Conservation (phyloP, 2,888 invertebrate genomes). For the Pristionchus fissidentatus region DNA sequence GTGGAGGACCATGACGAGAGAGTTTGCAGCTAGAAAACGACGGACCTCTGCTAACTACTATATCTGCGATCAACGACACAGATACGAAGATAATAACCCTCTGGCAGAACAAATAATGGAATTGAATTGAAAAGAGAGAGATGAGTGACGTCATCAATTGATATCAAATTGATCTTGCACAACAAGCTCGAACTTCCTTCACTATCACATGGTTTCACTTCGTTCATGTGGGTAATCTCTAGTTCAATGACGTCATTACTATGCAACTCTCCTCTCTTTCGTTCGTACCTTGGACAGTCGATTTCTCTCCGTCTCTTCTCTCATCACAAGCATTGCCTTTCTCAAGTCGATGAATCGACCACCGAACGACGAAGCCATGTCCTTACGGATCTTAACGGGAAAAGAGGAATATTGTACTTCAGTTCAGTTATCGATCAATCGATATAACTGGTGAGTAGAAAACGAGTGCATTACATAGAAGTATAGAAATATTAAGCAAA, state of each 20-base stretch:
- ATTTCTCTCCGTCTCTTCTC: conserved; percentile 64
- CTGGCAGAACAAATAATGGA: too few species aligned
- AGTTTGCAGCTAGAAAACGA: conserved; percentile 74
- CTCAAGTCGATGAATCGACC: conserved; percentile 63
- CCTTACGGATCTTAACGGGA: conserved; percentile 36
- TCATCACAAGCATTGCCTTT: conserved; percentile 70
- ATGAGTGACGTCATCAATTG: too few species aligned
- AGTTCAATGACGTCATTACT: too few species aligned
- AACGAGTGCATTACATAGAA: background rate
- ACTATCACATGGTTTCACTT: too few species aligned
- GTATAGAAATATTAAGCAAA: background rate
- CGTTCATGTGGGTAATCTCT: too few species aligned
- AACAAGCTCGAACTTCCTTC: too few species aligned
- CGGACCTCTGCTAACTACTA: too few species aligned
- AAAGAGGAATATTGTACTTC: background rate
- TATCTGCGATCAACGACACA: too few species aligned
- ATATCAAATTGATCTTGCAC: too few species aligned
- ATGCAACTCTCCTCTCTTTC: too few species aligned
- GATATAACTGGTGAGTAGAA: background rate
- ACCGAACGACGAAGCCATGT: conserved; percentile 54
- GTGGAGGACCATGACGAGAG: conserved; percentile 77
- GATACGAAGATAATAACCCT: too few species aligned
- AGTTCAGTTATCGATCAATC: background rate
- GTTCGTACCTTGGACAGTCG: conserved; percentile 67
- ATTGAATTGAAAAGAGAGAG: too few species aligned